phyloP scores from a whole-genome alignment of 2,113 vertebrate species.

The Apteryx owenii region DNA sequence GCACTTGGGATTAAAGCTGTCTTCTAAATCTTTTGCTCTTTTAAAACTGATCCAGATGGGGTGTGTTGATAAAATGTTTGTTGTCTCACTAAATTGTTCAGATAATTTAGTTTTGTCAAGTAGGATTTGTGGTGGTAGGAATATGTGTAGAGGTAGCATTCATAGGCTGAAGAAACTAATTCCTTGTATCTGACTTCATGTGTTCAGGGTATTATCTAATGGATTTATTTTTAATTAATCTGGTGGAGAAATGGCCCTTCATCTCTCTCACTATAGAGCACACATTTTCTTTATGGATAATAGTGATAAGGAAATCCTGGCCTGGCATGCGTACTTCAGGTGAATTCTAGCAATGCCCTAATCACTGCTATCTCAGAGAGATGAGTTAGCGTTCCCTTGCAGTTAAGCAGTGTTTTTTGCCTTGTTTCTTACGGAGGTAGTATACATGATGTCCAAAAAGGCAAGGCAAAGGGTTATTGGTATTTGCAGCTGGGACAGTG shows the following conservation, averaged over 20 bases:
- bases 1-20: neutral
- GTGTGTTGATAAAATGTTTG: conserved; percentile 25
- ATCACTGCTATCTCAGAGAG: neutral
- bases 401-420: neutral
- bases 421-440: neutral
- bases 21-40: conserved; percentile 31
- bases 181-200: neutral
- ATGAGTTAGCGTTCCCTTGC: neutral
- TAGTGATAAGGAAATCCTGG: neutral
- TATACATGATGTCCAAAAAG: neutral
- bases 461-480: neutral
- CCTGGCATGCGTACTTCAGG: fast-evolving
- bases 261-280: neutral
- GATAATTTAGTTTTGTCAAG: conserved; percentile 30
- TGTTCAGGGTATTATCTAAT: neutral
- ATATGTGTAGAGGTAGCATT: neutral
- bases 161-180: neutral
- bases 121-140: neutral
- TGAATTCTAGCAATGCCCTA: neutral
- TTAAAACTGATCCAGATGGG: neutral
- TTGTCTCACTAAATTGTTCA: conserved; percentile 44
- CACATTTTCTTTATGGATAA: neutral
- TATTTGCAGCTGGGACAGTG: neutral
- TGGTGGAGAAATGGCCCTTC: neutral
- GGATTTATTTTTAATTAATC: conserved; percentile 23